Conservation (phyloP, 2,888 invertebrate species). For the Brachynemurus nebulosus region DNA sequence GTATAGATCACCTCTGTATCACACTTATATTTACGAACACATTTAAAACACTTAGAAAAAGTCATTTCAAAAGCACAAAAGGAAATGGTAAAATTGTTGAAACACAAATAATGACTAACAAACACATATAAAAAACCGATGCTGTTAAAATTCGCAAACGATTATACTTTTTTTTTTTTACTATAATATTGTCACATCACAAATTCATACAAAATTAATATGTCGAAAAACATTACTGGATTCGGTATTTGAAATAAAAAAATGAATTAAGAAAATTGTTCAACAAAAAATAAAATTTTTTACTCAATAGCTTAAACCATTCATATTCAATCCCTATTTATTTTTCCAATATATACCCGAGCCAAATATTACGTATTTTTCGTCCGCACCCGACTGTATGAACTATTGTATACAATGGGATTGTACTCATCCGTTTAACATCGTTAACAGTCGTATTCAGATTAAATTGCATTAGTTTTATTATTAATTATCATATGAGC, state of each 20-base stretch:
- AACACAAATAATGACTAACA: neutral
- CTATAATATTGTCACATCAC: too few species aligned
- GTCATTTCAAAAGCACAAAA: constrained; percentile 2
- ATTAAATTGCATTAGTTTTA: neutral
- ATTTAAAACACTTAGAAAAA: neutral
- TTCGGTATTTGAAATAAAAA: too few species aligned
- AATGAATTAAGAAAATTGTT: too few species aligned
- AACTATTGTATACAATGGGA: neutral
- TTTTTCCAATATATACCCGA: too few species aligned
- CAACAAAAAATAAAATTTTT: too few species aligned
- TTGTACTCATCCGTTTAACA: neutral
- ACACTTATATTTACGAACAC: constrained; percentile 1
- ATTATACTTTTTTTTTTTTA: too few species aligned
- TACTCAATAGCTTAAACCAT: too few species aligned
- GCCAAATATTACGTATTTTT: neutral
- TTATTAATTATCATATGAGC: neutral
- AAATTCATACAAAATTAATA: too few species aligned
- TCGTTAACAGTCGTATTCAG: neutral
- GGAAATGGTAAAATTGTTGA: neutral
- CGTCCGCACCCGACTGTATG: constrained; percentile 1
- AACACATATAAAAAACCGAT: too few species aligned
- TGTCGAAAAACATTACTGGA: too few species aligned
- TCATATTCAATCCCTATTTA: too few species aligned
- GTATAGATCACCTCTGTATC: neutral
- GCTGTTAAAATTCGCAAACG: too few species aligned